Evolutionary conservation across 2,113 vertebrate genomes (phyloP).

Genomic region (Macquaria australasica): DNA sequence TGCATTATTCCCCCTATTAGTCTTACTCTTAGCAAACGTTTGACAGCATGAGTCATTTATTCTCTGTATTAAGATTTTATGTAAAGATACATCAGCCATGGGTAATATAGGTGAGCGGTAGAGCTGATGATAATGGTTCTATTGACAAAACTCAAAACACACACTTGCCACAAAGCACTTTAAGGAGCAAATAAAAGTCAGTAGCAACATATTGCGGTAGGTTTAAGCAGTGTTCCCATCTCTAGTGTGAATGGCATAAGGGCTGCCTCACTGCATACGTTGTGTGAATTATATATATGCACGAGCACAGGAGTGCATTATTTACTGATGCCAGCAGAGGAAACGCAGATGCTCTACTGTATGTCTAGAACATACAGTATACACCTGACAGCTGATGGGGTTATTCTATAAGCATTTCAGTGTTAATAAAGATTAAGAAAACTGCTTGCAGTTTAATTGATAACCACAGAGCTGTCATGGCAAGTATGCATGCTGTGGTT

Average conservation of each 20-base stretch:
- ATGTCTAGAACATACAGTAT: conserved; percentile 23
- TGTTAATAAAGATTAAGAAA: conserved; percentile 29
- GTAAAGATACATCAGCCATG: neutral
- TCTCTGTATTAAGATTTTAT: neutral
- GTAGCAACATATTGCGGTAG: neutral
- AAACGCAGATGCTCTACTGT: conserved; percentile 48
- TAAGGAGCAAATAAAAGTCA: conserved; percentile 34
- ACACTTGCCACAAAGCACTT: conserved; percentile 1
- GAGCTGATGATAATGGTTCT: conserved; percentile 8
- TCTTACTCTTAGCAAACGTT: neutral
- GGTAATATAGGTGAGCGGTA: neutral
- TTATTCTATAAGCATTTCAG: conserved; percentile 28
- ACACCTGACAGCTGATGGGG: conserved; percentile 44
- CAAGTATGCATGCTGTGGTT: neutral
- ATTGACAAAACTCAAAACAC: conserved; percentile 18
- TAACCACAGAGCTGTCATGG: conserved; percentile 3
- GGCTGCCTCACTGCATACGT: conserved; percentile 47
- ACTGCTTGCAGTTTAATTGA: conserved; percentile 21
- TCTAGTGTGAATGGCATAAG: conserved; percentile 30
- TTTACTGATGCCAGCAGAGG: conserved; percentile 62
- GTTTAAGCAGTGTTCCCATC: conserved; percentile 26
- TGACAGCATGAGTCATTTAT: neutral
- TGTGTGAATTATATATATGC: conserved; percentile 70
- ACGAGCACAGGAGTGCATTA: conserved; percentile 69
- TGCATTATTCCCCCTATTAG: neutral